Percentiles rank a stretch among this genome's conserved stretches.
Conservation (phyloP, 2,888 invertebrate genomes). For the Tetrapedia diversipes region DNA sequence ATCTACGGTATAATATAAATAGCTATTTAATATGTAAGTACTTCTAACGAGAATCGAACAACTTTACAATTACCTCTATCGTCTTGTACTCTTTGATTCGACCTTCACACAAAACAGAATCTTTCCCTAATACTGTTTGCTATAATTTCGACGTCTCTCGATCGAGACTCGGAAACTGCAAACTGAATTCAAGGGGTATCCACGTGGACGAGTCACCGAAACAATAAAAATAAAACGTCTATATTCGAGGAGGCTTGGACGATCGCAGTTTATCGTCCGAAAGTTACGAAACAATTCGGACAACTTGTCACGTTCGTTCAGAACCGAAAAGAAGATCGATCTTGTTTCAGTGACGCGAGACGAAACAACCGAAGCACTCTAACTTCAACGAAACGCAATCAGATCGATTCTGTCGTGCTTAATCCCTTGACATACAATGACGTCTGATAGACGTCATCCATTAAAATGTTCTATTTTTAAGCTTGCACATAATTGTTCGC, state of each 20-base stretch:
- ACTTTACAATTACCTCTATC: constrained; percentile 25
- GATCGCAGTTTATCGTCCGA: neutral
- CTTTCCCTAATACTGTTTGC: neutral
- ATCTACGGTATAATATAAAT: constrained; percentile 15
- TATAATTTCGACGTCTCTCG: neutral
- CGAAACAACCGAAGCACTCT: neutral
- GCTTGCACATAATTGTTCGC: too few species aligned
- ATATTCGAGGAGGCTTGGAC: neutral
- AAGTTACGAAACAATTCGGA: neutral
- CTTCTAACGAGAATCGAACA: constrained; percentile 15
- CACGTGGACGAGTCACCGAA: neutral
- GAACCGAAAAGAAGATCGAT: neutral
- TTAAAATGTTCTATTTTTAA: too few species aligned
- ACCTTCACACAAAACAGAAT: constrained; percentile 18
- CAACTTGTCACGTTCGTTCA: neutral
- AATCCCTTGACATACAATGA: constrained; percentile 16
- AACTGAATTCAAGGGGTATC: neutral
- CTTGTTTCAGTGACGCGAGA: neutral
- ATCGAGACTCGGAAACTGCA: neutral
- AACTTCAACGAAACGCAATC: neutral
- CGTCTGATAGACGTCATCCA: too few species aligned
- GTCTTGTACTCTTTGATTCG: constrained; percentile 39
- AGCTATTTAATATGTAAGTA: too few species aligned
- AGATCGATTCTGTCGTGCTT: constrained; percentile 23
- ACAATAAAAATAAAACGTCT: neutral